Conservation (phyloP, 2,113 vertebrate species). For the Neofelis nebulosa region DNA sequence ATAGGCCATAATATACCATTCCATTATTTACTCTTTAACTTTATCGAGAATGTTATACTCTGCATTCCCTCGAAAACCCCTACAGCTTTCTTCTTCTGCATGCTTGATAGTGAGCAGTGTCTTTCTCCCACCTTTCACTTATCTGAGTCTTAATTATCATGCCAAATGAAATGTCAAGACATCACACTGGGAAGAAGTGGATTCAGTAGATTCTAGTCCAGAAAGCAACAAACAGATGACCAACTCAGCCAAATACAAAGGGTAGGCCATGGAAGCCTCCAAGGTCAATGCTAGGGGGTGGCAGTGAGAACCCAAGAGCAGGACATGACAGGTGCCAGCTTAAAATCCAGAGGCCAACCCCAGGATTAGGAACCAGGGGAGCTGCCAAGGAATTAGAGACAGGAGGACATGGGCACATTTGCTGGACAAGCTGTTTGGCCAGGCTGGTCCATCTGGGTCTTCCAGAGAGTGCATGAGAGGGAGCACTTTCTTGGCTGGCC, state of each 20-base stretch:
- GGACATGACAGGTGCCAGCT: background rate
- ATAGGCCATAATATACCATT: background rate
- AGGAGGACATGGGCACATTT: no score
- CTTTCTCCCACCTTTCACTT: background rate
- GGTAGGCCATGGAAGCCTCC: background rate
- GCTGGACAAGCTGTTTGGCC: background rate
- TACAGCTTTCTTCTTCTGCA: background rate
- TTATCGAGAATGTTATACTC: background rate
- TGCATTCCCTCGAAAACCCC: background rate
- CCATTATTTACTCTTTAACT: background rate
- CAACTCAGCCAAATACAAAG: background rate
- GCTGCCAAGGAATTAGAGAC: background rate
- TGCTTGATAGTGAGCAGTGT: background rate
- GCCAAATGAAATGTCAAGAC: background rate
- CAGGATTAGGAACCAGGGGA: background rate
- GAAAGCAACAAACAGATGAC: background rate
- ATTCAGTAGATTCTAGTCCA: background rate
- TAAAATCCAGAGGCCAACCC: background rate
- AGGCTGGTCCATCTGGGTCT: background rate
- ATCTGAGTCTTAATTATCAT: background rate
- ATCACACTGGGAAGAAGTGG: background rate
- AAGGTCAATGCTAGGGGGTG: background rate
- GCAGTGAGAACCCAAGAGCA: background rate
- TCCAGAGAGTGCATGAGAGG: background rate
- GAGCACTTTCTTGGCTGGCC: background rate